A percentile compares a stretch with the other conserved stretches of the same genome.
Conservation (phyloP, 2,888 invertebrate genomes). For the Rhaphigaster nebulosa region DNA sequence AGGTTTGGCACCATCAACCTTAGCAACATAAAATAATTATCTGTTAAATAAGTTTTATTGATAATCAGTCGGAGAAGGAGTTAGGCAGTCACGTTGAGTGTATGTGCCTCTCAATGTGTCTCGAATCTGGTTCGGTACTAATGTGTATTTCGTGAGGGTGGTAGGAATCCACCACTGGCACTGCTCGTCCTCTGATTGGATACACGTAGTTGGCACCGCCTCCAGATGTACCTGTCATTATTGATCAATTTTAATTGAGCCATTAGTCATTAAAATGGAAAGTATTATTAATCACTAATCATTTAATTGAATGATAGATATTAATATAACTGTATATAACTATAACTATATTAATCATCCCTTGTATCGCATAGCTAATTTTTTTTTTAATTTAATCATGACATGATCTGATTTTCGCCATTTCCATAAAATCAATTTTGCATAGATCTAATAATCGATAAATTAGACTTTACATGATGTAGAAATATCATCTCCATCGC, state of each 20-base stretch:
- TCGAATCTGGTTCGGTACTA: neutral
- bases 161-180: neutral
- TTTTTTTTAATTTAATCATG: neutral
- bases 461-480: too few relatives aligned
- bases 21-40: neutral
- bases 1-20: neutral
- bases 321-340: neutral
- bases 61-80: neutral
- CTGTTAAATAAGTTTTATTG: neutral
- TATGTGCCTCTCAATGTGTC: neutral
- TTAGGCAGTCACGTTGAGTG: neutral
- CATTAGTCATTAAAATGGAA: neutral
- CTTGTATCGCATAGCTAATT: neutral
- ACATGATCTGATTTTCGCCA: neutral
- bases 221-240: neutral
- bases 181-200: constrained; percentile 13
- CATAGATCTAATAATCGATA: neutral
- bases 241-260: neutral
- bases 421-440: neutral
- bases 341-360: too few relatives aligned
- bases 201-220: constrained; percentile 30
- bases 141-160: neutral
- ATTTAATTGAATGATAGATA: neutral
- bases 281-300: neutral
- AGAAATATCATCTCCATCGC: too few relatives aligned